Evolutionary conservation across 2,888 invertebrate genomes (phyloP).

Genomic region (Athalia cordata): DNA sequence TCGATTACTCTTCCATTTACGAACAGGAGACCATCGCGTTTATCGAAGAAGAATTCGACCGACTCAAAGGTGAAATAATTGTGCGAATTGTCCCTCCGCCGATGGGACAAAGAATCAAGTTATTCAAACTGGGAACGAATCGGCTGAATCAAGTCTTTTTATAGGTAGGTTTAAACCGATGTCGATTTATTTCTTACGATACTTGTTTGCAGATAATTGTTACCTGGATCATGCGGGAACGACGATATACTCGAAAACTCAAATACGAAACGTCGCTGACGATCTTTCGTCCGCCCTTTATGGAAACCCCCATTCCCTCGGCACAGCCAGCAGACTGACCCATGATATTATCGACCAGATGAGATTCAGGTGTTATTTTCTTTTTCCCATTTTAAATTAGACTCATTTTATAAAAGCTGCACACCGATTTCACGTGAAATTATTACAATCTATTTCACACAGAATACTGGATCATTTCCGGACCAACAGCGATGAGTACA

Average conservation of each 20-base stretch:
- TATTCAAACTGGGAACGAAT: neutral
- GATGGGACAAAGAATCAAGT: neutral
- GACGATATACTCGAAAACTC: conserved; percentile 85
- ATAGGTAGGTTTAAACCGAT: neutral
- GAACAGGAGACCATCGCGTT: conserved; percentile 57
- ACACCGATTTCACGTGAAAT: conserved; percentile 52
- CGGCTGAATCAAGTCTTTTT: conserved; percentile 10
- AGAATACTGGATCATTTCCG: conserved; percentile 91
- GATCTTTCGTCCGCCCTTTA: conserved; percentile 85
- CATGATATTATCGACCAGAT: conserved; percentile 90
- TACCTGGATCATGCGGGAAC: conserved; percentile 95
- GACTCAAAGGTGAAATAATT: conserved; percentile 62
- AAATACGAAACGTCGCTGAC: conserved; percentile 80
- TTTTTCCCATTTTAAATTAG: neutral
- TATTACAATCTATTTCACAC: conserved; percentile 22
- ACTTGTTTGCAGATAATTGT: conserved; percentile 77
- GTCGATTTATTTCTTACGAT: conserved; percentile 6
- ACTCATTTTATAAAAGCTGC: neutral
- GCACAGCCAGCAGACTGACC: conserved; percentile 85
- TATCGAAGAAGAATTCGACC: conserved; percentile 64
- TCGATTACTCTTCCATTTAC: conserved; percentile 61
- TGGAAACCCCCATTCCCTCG: conserved; percentile 91
- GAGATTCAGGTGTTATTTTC: conserved; percentile 80
- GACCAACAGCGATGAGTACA: conserved; percentile 86
- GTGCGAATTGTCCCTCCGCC: neutral